phyloP scores from a whole-genome alignment of 2,888 invertebrate species.

The Biston stratarius region DNA sequence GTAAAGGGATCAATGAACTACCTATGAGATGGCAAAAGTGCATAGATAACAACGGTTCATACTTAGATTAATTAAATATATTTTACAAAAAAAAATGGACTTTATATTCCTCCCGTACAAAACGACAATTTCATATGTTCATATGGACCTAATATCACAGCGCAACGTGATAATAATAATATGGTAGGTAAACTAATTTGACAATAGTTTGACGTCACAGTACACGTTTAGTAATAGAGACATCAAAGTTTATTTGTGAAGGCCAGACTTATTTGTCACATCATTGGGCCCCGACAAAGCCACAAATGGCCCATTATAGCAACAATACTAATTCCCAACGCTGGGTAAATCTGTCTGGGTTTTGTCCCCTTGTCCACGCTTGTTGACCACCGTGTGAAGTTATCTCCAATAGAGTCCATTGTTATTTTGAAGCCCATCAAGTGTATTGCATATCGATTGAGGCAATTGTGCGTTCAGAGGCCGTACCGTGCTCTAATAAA shows the following conservation, averaged over 20 bases:
- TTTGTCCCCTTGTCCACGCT: conserved; percentile 48
- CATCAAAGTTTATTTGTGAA: conserved; percentile 18
- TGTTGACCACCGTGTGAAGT: conserved; percentile 57
- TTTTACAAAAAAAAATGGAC: too few relatives aligned
- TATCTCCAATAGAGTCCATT: conserved; percentile 37
- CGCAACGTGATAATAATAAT: too few relatives aligned
- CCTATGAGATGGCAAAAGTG: too few relatives aligned
- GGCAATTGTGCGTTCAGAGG: conserved; percentile 1
- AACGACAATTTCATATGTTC: too few relatives aligned
- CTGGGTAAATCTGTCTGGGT: conserved; percentile 49
- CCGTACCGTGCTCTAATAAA: too few relatives aligned
- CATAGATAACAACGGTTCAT: too few relatives aligned
- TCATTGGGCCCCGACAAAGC: conserved; percentile 53
- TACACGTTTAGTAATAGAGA: conserved; percentile 8
- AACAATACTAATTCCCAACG: conserved; percentile 41
- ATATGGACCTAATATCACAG: too few relatives aligned
- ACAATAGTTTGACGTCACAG: background rate
- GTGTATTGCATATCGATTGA: conserved; percentile 19
- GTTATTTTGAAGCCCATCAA: conserved; percentile 20
- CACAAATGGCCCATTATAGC: conserved; percentile 45
- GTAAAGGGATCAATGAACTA: too few relatives aligned
- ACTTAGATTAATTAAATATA: too few relatives aligned
- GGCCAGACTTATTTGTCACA: conserved; percentile 58
- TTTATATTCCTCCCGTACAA: too few relatives aligned
- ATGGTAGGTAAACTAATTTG: background rate